A percentile compares a stretch with the other conserved stretches of the same genome.
Evolutionary conservation across 2,888 invertebrate genomes (phyloP).

Genomic region (Reticulitermes lucifugus): DNA sequence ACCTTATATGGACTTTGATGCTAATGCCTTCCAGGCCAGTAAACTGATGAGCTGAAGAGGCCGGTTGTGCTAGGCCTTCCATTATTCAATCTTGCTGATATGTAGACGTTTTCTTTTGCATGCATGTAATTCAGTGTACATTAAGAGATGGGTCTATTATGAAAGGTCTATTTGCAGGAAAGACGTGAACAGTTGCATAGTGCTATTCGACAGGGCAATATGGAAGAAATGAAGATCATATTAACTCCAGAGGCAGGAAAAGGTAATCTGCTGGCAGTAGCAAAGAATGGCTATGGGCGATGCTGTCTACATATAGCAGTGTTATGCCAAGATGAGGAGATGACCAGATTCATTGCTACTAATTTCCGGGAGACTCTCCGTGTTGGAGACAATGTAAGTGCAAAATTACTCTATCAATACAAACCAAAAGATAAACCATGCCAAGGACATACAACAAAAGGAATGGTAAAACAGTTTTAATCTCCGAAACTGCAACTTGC

Average conservation of each 20-base stretch:
- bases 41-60: no score
- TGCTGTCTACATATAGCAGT: slow-evolving; percentile 89
- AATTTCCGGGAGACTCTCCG: slow-evolving; percentile 79
- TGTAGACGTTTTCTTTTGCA: no score
- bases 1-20: no score
- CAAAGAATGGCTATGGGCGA: slow-evolving; percentile 78
- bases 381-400: slow-evolving; percentile 86
- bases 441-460: no score
- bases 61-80: no score
- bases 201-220: slow-evolving; percentile 75
- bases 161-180: slow-evolving; percentile 68
- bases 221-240: slow-evolving; percentile 70
- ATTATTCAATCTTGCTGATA: no score
- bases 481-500: no score
- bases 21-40: no score
- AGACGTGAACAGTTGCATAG: slow-evolving; percentile 81
- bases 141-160: no score
- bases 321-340: slow-evolving; percentile 82
- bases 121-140: no score
- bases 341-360: slow-evolving; percentile 81
- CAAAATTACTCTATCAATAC: not conserved
- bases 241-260: slow-evolving; percentile 64
- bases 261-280: slow-evolving; percentile 68
- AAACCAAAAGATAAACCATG: no score
- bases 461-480: no score